Base-by-base conservation (phyloP, 2,888 invertebrate species). In the Xestia sexstrigata region DNA sequence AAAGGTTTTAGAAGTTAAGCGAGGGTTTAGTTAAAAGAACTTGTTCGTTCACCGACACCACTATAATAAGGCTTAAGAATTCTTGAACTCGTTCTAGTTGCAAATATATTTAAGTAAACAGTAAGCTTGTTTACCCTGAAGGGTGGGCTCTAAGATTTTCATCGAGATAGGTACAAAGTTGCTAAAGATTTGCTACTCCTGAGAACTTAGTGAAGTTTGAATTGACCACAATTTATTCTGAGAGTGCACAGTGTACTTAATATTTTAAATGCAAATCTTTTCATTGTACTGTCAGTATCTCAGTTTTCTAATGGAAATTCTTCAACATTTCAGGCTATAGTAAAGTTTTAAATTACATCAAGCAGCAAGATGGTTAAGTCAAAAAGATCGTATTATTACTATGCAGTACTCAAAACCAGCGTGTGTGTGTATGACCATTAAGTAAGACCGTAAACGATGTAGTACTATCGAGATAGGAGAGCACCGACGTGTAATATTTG, bases 31-130 rank as follows among this genome's bases (percentile, higher is more conserved):
- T 58, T 30, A 73, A 70, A 79, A 73, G 47, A 52, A 70, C 52
- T 79, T 49, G 66, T 35, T n/a, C 66, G 69, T 55, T 73, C 79
- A 78, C 42, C 72, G 72, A 69, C 78, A 68, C 79, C 26, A 39
- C 52, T 35, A 62, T 66, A 62, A n/a, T 55, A 52, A 65, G 62
- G 70, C 74, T 82, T 70, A 70, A 70, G 30, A 70, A 39, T 55
- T 70, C 52, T 62, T 42, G 8, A 62, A 74, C 42, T 78, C 66
- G 62, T 84, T 84, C 30, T 26, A 39, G 58, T 79, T 70, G 39
- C 20, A 74, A 70, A 68, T 74, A 70, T 79, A 74, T 82, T 74
- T 66, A 79, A 84, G 74, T 84, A 49, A 67, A 45, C 58, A 17
- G 0, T 81, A 66, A 79, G 79, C 45, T 70, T 70, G 74, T 82